Base-by-base conservation (phyloP, 2,797 vertebrate genomes). In the Rhincodon typus region DNA sequence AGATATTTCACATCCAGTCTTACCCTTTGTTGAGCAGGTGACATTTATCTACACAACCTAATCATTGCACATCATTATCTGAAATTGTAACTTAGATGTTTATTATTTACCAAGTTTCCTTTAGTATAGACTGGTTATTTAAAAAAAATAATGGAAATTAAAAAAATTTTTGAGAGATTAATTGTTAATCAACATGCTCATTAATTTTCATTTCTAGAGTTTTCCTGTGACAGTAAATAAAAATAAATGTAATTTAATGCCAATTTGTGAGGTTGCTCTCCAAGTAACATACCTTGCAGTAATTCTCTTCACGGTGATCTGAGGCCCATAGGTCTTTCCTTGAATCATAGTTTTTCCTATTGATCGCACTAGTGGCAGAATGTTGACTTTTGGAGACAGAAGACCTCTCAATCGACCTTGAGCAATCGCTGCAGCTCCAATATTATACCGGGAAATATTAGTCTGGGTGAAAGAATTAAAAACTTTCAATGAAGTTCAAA, bases 341-440 rank as follows among this genome's bases (percentile, higher is more conserved):
- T 98, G 98, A 96, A 98, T 98, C 98, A 98, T 98, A 95, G 98
- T 98, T 96, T 98, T 97, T 95, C 98, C 97, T 74, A 98, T 98
- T 93, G 98, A 98, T 96, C 98, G 98, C 70, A 98, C 97, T 0
- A 98, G 97, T 96, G 98, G 98, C 96, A 98, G 97, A 19, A 97
- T 98, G 97, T 98, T 98, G 96, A 98, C 98, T 96, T 98, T 98
- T 93, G 98, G 98, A 57, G 98, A 98, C 0, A 98, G 97, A 27
- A 98, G 97, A 94, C 98, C 98, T 96, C 98, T 96, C 96, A 98
- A 97, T 95, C 98, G 98, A 25, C 98, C 98, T 95, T 97, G 97
- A 82, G 98, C 97, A 90, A 98, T 97, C 82, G 98, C 98, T 17
- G 97, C 96, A 0, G 98, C 97, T 91, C 98, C 98, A 96, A 97